Conservation (phyloP, 37 sponge, comb jelly and placozoan genomes). For the Chondrilla cf. caribensis region DNA sequence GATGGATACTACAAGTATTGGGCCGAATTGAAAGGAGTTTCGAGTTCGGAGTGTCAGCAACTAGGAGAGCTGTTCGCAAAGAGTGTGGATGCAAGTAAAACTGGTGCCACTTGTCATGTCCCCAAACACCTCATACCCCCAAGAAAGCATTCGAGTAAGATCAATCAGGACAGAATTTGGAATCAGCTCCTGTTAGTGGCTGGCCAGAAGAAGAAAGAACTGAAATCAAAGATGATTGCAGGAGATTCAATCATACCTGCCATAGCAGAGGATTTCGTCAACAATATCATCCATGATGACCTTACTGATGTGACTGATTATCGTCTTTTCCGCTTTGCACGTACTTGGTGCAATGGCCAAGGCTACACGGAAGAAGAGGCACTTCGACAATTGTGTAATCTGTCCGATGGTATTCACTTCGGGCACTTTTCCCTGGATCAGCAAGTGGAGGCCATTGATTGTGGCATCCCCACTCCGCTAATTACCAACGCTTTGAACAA, state of each 20-base stretch:
- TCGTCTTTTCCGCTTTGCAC: constrained; percentile 48
- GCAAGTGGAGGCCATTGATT: constrained; percentile 51
- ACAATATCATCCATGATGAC: constrained; percentile 27
- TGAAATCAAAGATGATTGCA: not conserved
- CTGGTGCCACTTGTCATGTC: constrained; percentile 50
- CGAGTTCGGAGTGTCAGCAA: constrained; percentile 48
- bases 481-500: constrained; percentile 74
- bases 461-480: constrained; percentile 48
- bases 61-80: constrained; percentile 60
- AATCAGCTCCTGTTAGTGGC: constrained; percentile 46
- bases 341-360: constrained; percentile 60
- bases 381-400: constrained; percentile 30
- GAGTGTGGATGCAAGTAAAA: constrained; percentile 76
- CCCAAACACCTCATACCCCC: constrained; percentile 48
- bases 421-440: constrained; percentile 55
- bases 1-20: constrained; percentile 62
- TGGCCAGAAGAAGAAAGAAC: constrained; percentile 24
- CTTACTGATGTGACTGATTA: constrained; percentile 30
- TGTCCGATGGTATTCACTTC: constrained; percentile 67
- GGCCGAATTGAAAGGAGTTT: constrained; percentile 58
- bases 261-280: constrained; percentile 56
- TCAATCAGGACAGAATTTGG: constrained; percentile 44
- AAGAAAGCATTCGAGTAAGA: not conserved
- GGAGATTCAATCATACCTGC: not conserved
- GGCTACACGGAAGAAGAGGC: constrained; percentile 23